Percentiles rank a stretch among this genome's conserved stretches.
Conservation (phyloP, 2,888 invertebrate genomes). For the Sipunculus nudus region DNA sequence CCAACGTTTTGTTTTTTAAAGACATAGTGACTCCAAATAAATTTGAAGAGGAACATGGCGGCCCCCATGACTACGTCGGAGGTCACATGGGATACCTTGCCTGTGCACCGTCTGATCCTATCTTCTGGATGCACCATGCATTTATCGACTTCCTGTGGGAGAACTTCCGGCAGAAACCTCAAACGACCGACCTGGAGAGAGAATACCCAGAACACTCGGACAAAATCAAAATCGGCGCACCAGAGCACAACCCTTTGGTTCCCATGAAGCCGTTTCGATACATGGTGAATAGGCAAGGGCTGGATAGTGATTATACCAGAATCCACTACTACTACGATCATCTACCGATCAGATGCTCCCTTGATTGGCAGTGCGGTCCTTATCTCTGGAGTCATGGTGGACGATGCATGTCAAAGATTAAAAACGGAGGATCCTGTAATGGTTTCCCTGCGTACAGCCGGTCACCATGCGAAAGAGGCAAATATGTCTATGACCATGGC, state of each 20-base stretch:
- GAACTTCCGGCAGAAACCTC: conserved; percentile 5
- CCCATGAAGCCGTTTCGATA: conserved; percentile 16
- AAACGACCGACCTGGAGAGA: background rate
- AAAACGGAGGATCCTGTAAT: no score
- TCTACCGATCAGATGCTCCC: conserved; percentile 9
- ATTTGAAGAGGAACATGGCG: conserved; percentile 50
- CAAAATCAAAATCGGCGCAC: background rate
- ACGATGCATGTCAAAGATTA: conserved; percentile 22
- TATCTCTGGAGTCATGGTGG: conserved; percentile 21
- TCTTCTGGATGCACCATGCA: conserved; percentile 62
- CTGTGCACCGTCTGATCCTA: conserved; percentile 61
- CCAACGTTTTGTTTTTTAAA: no score
- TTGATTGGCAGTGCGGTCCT: conserved; percentile 11
- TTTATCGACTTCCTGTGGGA: conserved; percentile 64
- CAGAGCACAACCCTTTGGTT: background rate
- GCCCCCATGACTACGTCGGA: conserved; percentile 57
- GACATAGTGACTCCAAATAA: no score
- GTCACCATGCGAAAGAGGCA: no score
- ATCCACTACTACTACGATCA: conserved; percentile 19
- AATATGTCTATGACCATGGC: no score
- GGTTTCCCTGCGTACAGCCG: no score
- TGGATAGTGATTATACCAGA: conserved; percentile 16
- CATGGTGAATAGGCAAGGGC: conserved; percentile 7
- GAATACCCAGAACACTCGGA: background rate
- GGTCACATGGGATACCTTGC: conserved; percentile 58